These are phyloP conservation scores for Danio jaintianensis DNA, from an alignment of 2,797 vertebrate genomes.

Conservation along the genomic window DNA sequence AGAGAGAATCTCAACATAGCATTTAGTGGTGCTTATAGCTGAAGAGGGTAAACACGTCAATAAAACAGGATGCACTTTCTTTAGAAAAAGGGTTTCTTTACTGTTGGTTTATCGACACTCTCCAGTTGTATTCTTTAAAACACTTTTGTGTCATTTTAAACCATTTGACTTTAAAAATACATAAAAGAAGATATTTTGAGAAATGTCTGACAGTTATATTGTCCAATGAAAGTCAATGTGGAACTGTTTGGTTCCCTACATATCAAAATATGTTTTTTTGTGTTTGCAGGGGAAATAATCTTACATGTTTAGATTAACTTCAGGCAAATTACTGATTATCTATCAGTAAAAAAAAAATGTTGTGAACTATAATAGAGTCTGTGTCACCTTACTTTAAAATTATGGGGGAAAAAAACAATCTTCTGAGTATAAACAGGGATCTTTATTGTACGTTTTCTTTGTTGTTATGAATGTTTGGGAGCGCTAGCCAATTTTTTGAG, in stretches of 20 bases:
- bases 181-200: neutral
- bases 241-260: neutral
- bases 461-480: too few species aligned
- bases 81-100: neutral
- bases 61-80: neutral
- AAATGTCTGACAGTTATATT: neutral
- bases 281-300: neutral
- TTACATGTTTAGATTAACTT: neutral
- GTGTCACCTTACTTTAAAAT: neutral
- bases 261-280: neutral
- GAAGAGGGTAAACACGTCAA: neutral
- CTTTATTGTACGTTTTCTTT: too few species aligned
- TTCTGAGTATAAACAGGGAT: too few species aligned
- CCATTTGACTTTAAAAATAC: too few species aligned
- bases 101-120: neutral
- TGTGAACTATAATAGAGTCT: neutral
- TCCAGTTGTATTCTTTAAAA: neutral
- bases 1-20: neutral
- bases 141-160: too few species aligned
- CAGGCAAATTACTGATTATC: too few species aligned
- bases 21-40: neutral
- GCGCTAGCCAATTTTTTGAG: too few species aligned
- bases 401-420: too few species aligned
- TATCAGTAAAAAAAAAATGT: too few species aligned
- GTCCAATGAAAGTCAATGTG: neutral